phyloP scores from a whole-genome alignment of 2,797 vertebrate species.

The Erethizon dorsatum region DNA sequence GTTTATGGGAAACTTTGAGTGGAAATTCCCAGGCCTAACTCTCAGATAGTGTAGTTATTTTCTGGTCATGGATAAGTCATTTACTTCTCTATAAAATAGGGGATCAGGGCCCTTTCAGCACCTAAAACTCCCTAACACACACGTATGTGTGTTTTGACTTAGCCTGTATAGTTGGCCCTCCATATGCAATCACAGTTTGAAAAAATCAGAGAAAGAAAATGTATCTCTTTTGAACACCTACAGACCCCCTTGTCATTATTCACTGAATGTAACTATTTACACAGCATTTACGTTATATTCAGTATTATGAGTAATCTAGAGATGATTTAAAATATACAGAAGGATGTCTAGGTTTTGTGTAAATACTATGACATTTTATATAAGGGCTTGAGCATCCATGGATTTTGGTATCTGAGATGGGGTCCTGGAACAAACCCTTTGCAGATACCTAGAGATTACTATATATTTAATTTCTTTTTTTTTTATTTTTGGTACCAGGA shows the following conservation, averaged over 20 bases:
- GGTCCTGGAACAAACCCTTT: not conserved
- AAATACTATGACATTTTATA: not conserved
- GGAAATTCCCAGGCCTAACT: not conserved
- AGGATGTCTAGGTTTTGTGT: not conserved
- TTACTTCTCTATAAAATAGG: constrained; percentile 43
- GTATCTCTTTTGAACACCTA: not conserved
- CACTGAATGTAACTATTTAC: not conserved
- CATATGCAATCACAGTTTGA: not conserved
- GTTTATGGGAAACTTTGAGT: constrained; percentile 58
- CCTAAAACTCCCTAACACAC: not conserved
- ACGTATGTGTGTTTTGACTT: not conserved
- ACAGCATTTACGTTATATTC: not conserved
- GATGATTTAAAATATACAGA: not conserved
- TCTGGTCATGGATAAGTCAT: constrained; percentile 30
- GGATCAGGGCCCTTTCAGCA: not conserved
- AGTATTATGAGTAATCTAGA: not conserved
- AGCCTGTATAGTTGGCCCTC: not conserved
- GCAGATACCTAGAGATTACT: not conserved
- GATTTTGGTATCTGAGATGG: not conserved
- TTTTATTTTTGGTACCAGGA: no score
- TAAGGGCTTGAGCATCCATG: not conserved
- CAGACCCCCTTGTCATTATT: not conserved
- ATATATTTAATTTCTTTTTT: not conserved
- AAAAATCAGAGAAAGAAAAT: not conserved
- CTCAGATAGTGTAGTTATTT: not conserved